Evolutionary conservation across 2,113 vertebrate species (phyloP).

Genomic region (Isurus oxyrinchus): DNA sequence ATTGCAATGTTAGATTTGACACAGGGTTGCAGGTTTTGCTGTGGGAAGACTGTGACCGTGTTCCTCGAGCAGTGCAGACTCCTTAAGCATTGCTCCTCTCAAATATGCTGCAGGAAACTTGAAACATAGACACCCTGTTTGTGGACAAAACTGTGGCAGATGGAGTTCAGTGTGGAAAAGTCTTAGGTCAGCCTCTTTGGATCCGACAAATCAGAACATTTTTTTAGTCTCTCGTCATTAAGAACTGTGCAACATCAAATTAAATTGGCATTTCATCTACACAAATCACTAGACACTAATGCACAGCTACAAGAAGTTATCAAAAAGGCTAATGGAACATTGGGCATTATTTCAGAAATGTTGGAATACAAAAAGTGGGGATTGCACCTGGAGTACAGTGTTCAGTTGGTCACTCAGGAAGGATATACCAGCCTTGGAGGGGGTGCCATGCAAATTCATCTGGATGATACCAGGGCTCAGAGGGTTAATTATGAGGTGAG

Average conservation of each 20-base stretch:
- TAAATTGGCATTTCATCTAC: neutral
- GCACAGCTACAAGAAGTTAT: neutral
- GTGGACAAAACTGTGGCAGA: too few relatives aligned
- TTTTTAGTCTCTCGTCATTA: too few relatives aligned
- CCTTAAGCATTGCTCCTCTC: too few relatives aligned
- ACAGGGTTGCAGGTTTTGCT: too few relatives aligned
- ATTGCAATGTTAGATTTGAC: neutral
- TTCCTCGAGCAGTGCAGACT: too few relatives aligned
- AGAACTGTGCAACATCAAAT: too few relatives aligned
- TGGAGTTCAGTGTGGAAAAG: too few relatives aligned
- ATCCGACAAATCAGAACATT: too few relatives aligned
- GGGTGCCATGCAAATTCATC: neutral
- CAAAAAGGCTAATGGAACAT: neutral
- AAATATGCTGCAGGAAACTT: too few relatives aligned
- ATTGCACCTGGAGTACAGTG: neutral
- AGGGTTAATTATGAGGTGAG: neutral
- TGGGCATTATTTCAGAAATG: neutral
- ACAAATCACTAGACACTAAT: neutral
- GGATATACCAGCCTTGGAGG: neutral
- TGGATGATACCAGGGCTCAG: neutral
- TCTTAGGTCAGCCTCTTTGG: too few relatives aligned
- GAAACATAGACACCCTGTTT: too few relatives aligned
- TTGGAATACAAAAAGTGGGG: neutral
- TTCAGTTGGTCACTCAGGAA: neutral
- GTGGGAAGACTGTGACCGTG: too few relatives aligned